Conservation (phyloP, 1,140 invertebrate genomes). For the Papilio machaon region DNA sequence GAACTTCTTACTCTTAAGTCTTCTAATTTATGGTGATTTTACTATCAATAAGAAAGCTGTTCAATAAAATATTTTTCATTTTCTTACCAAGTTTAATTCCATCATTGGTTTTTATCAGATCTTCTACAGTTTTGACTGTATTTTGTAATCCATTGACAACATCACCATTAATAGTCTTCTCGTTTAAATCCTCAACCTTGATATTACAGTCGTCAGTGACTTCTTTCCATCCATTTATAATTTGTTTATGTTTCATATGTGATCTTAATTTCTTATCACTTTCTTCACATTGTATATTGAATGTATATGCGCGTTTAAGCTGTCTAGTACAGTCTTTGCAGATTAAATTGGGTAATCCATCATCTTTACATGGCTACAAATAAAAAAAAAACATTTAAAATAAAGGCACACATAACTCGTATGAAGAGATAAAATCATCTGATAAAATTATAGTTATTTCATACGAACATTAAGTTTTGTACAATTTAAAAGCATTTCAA, state of each 20-base stretch:
- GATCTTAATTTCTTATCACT: slow-evolving; percentile 61
- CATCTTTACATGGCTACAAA: slow-evolving; percentile 60
- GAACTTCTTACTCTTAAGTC: too few relatives aligned
- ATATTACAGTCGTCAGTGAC: background rate
- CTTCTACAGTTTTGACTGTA: slow-evolving; percentile 28
- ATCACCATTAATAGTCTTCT: slow-evolving; percentile 13
- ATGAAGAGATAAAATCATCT: background rate
- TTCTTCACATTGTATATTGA: slow-evolving; percentile 65
- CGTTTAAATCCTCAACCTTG: slow-evolving; percentile 6
- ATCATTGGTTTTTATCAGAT: slow-evolving; percentile 43
- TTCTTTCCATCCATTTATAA: slow-evolving; percentile 6
- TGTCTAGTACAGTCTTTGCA: slow-evolving; percentile 70
- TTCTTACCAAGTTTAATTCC: slow-evolving; percentile 55
- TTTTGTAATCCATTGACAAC: slow-evolving; percentile 32
- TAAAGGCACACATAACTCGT: slow-evolving; percentile 1
- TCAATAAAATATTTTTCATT: too few relatives aligned
- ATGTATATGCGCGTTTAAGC: slow-evolving; percentile 65
- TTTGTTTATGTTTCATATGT: slow-evolving; percentile 47
- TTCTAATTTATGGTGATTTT: too few relatives aligned
- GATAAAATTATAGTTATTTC: background rate
- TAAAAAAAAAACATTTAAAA: slow-evolving; percentile 41
- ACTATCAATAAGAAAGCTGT: too few relatives aligned
- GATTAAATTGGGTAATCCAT: slow-evolving; percentile 67
- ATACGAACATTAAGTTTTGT: slow-evolving; percentile 67
- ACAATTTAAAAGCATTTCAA: slow-evolving; percentile 67